These are phyloP conservation scores for Anguilla pacifica DNA, from an alignment of 2,797 vertebrate genomes.

Conservation along the genomic window DNA sequence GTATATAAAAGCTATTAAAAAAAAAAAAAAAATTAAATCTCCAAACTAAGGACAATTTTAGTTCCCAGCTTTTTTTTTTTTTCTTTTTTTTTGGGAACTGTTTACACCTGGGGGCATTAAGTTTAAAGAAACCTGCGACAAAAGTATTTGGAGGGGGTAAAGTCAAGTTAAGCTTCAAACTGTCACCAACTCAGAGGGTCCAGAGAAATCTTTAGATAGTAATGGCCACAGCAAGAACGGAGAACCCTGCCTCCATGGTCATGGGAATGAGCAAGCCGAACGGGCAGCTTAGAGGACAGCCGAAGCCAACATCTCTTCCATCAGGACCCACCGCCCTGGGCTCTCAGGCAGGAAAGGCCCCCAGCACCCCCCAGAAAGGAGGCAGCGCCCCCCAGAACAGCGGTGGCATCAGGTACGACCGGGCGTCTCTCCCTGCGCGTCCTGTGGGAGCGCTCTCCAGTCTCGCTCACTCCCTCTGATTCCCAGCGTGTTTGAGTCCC, in stretches of 20 bases:
- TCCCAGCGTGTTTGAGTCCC: not conserved
- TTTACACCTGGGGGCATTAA: constrained; percentile 59
- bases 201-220: constrained; percentile 21
- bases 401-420: constrained; percentile 69
- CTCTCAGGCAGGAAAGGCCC: constrained; percentile 59
- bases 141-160: constrained; percentile 44
- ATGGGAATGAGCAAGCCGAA: constrained; percentile 70
- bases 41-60: constrained; percentile 64
- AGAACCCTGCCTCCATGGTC: constrained; percentile 64
- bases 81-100: constrained; percentile 48
- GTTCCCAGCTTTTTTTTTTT: constrained; percentile 64
- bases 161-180: constrained; percentile 51
- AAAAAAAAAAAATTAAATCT: constrained; percentile 45
- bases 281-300: constrained; percentile 71
- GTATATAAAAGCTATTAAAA: constrained; percentile 73
- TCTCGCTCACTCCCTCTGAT: not conserved
- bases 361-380: constrained; percentile 55
- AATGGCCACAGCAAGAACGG: constrained; percentile 73
- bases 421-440: not conserved
- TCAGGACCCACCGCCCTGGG: constrained; percentile 53
- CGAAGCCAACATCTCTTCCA: constrained; percentile 53
- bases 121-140: constrained; percentile 36
- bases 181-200: constrained; percentile 9
- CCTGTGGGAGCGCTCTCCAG: not conserved
- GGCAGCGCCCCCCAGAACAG: constrained; percentile 66